A percentile compares a stretch with the other conserved stretches of the same genome.
These are phyloP conservation scores for Meloidogyne floridensis DNA, from an alignment of 1,140 invertebrate species.

Conservation along the genomic window DNA sequence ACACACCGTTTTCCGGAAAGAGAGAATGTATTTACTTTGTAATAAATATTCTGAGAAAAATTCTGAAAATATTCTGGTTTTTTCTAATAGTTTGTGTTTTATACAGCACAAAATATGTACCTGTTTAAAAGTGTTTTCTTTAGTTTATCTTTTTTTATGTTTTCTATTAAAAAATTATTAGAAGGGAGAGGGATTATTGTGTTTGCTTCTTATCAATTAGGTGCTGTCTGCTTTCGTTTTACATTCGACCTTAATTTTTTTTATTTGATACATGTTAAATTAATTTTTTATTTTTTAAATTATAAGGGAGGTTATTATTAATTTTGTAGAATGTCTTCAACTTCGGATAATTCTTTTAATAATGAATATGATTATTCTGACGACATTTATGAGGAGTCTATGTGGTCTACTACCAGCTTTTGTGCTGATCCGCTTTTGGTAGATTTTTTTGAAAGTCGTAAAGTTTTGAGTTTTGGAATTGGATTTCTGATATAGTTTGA, in stretches of 20 bases:
- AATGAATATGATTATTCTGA: background rate
- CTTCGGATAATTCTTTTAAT: background rate
- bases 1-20: too few species aligned
- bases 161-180: background rate
- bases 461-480: too few species aligned
- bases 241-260: background rate
- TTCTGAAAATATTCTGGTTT: too few species aligned
- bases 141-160: background rate
- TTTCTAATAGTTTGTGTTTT: too few species aligned
- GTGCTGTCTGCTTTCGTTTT: background rate
- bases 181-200: background rate
- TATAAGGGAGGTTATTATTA: too few species aligned
- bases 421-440: constrained; percentile 7
- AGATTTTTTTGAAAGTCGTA: background rate
- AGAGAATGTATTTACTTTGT: too few species aligned
- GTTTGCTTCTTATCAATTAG: background rate
- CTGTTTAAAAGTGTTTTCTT: background rate
- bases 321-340: background rate
- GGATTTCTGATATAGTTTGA: too few species aligned
- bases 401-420: background rate
- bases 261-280: background rate
- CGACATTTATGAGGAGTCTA: background rate
- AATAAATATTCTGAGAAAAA: too few species aligned
- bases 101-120: too few species aligned
- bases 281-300: background rate